Base-by-base conservation (phyloP, 2,113 vertebrate species). In the Ondatra zibethicus region DNA sequence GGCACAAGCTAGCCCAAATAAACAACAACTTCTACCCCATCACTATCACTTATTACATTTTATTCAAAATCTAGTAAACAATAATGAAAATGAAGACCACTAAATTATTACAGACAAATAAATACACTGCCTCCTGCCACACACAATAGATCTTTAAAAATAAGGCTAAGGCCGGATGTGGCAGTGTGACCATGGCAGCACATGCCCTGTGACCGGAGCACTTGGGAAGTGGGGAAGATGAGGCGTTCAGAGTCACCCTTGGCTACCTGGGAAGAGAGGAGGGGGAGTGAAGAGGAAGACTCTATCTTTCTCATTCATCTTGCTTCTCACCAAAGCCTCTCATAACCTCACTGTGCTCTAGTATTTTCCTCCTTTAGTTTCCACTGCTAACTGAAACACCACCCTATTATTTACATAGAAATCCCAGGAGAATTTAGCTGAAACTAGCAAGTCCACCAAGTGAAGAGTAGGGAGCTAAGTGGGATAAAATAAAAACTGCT, bases 381-480 rank as follows among this genome's bases (percentile, higher is more conserved):
- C 47, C 47, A 66, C 27, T 92, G 73, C 31, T 86, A 87, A 91
- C 23, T 47, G 45, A 16, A 84, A 85, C 6, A 27, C 93, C 89
- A 92, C 76, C 42, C 87, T 73, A 82, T 77, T 95, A 73, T 72
- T 96, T 95, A 65, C 45, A 92, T 31, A 92, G 78, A 89, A 89
- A 94, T 94, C 9, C 94, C 76, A 96, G 88, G 1, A 92, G 14
- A 96, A 90, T 55, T 31, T 92, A 95, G 92, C 4, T 88, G 17
- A 93, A 55, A 89, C 29, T 47, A 50, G 10, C 42, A 68, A 50
- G 29, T 23, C 47, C 12, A 70, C 42, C 19, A 27, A 68, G 33
- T 47, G 31, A 45, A 17, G 14, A 85, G 1, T 19, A 77, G 55
- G 33, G 16, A 7, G 2, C 36, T 66, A 0, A n/a, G 14, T 39